Base-by-base conservation (phyloP, 2,888 invertebrate species). In the Scaptomyza reducta region DNA sequence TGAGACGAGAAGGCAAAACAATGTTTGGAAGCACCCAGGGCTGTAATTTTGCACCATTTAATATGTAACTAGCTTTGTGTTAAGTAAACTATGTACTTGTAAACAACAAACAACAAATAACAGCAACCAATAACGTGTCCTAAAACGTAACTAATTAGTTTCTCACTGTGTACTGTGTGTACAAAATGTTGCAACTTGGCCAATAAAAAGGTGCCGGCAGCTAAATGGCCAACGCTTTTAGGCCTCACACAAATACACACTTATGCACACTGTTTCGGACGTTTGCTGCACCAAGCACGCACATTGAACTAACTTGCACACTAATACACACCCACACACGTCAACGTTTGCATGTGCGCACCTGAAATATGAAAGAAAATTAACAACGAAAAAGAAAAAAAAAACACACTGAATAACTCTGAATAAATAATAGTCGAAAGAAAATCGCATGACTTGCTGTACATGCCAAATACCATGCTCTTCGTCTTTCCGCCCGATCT, bases 11-110 rank as follows among this genome's bases (percentile, higher is more conserved):
- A 70, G 84, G 87, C 89, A 89, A 90, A 89, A 76, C 90, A 89
- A 90, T 90, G 89, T 83, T 89, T 79, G 79, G 65, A 88, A 88
- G 87, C 89, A 89, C 89, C 90, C 86, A 89, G 90, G 90, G 90
- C 90, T 87, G 90, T 90, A 89, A 90, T 90, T 89, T 87, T 89
- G 90, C 90, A 90, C 90, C 88, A 90, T 83, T 88, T 89, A 84
- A 80, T 87, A 86, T 86, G 79, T 88, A 89, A 87, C 85, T 87
- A 87, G 87, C 75, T 88, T 88, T 88, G 89, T 88, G 87, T 88
- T 88, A 88, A 89, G 89, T 89, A 83, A 87, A 86, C 79, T 70
- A 74, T 73, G 55, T 74, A 76, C 72, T 74, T 67, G 77, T 74
- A 71, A 74, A 64, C 50, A 65, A 65, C 42, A 65, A 65, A 14